These are phyloP conservation scores for Zonitis immaculata DNA, from an alignment of 2,888 invertebrate species.

Conservation along the genomic window DNA sequence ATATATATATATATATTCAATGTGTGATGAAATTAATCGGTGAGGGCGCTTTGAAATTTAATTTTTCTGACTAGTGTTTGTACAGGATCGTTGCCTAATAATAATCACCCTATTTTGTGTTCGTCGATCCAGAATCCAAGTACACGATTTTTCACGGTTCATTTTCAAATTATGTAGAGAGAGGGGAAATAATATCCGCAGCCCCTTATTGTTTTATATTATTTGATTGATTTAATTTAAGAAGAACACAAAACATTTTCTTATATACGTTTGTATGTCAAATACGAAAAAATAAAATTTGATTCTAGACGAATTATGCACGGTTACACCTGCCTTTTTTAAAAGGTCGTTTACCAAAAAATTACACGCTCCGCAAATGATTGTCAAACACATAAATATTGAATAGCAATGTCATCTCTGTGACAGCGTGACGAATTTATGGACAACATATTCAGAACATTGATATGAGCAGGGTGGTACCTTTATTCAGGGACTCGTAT, in stretches of 20 bases:
- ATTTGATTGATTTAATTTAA: background rate
- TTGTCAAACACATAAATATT: slow-evolving; percentile 18
- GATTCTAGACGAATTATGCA: slow-evolving; percentile 10
- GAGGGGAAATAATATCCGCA: no score
- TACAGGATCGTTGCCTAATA: slow-evolving; percentile 38
- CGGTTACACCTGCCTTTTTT: slow-evolving; percentile 16
- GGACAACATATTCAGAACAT: background rate
- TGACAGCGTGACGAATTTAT: slow-evolving; percentile 9
- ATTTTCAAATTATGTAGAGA: no score
- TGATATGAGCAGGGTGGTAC: background rate
- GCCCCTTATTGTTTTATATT: background rate
- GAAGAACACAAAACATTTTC: no score
- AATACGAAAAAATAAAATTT: no score
- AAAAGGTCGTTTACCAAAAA: slow-evolving; percentile 20
- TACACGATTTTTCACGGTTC: background rate
- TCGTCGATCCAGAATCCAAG: background rate
- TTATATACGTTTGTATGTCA: no score
- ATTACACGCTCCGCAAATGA: slow-evolving; percentile 17
- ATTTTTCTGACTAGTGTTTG: slow-evolving; percentile 43
- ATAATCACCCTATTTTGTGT: slow-evolving; percentile 31
- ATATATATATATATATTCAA: background rate
- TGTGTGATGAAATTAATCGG: slow-evolving; percentile 42
- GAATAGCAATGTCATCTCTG: slow-evolving; percentile 14
- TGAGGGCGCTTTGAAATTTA: slow-evolving; percentile 44
- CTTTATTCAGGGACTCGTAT: background rate